phyloP scores from a whole-genome alignment of 1,140 invertebrate species.

The Brachionus koreanus region DNA sequence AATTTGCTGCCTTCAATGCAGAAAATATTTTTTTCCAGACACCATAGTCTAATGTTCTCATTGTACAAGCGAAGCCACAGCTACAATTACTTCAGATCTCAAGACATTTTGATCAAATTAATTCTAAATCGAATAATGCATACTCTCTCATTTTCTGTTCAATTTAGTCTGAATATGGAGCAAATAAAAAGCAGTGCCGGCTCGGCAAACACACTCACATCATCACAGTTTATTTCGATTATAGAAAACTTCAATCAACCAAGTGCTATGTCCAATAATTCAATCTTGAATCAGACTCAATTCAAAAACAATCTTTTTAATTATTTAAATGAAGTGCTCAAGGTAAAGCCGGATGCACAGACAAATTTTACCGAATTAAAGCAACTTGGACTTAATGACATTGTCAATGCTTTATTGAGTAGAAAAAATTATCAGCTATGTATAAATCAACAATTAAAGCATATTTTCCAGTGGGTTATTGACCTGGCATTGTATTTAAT shows the following conservation, averaged over 20 bases:
- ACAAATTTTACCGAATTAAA: background rate
- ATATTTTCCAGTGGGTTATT: slow-evolving; percentile 12
- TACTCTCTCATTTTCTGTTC: background rate
- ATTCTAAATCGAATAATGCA: background rate
- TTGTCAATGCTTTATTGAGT: background rate
- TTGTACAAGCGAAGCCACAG: background rate
- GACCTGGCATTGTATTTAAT: slow-evolving; percentile 29
- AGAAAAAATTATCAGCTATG: background rate
- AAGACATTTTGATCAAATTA: background rate
- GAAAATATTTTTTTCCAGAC: background rate
- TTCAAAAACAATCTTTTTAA: slow-evolving; percentile 2
- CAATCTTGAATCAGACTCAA: background rate
- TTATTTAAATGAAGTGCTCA: background rate
- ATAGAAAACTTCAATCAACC: background rate
- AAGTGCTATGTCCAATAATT: background rate
- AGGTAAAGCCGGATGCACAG: background rate
- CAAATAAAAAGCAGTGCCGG: background rate
- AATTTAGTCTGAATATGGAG: background rate
- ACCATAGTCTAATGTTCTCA: background rate
- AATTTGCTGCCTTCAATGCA: background rate
- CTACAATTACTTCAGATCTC: background rate
- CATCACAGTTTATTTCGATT: background rate
- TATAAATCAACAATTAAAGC: slow-evolving; percentile 26
- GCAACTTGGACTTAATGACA: slow-evolving; percentile 5
- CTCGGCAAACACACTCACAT: background rate